Conservation (phyloP, 2,113 vertebrate species). For the Centropus bengalensis region DNA sequence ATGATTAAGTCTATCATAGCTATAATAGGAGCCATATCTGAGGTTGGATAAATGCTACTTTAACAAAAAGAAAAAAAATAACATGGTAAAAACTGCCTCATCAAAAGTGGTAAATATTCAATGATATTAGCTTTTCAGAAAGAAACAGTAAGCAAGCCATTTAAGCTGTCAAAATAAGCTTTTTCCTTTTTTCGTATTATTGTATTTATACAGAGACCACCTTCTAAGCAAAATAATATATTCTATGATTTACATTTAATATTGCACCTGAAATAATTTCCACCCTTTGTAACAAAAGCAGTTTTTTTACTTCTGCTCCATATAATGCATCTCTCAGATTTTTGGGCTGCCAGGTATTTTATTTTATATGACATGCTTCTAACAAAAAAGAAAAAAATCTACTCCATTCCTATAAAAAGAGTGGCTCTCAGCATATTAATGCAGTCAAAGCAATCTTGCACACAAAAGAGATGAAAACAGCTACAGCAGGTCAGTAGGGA, state of each 20-base stretch:
- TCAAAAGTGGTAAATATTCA: not conserved
- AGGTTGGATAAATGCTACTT: not conserved
- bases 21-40: not conserved
- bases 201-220: not conserved
- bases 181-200: not conserved
- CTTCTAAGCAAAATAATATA: not conserved
- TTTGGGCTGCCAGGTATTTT: not conserved
- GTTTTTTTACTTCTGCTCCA: not conserved
- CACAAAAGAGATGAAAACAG: slow-evolving; percentile 4
- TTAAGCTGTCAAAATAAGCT: not conserved
- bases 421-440: not conserved
- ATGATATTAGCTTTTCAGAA: not conserved
- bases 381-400: not conserved
- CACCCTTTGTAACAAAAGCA: not conserved
- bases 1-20: not conserved
- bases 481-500: not conserved
- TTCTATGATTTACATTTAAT: not conserved
- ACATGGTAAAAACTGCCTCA: not conserved
- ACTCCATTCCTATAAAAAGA: not conserved
- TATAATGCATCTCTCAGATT: not conserved
- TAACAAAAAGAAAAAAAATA: not conserved
- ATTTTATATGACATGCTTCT: not conserved
- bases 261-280: not conserved
- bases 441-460: not conserved
- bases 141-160: not conserved